Evolutionary conservation across 2,888 invertebrate genomes (phyloP).

Genomic region (Diplolepis rosae): DNA sequence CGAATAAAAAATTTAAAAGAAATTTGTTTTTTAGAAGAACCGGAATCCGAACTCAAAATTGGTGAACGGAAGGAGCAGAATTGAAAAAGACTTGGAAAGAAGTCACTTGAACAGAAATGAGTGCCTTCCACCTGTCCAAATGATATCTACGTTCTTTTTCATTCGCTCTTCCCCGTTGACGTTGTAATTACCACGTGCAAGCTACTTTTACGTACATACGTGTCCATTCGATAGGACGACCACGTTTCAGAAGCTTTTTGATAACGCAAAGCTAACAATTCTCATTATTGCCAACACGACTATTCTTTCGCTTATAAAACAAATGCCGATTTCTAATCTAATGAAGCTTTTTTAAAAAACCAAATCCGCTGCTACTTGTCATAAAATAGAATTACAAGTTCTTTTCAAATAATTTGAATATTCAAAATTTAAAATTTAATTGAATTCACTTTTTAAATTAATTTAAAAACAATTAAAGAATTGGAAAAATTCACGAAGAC

Average conservation of each 20-base stretch:
- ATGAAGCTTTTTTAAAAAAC: neutral
- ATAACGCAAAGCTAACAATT: conserved; percentile 60
- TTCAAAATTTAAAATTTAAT: no score
- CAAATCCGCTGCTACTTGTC: no score
- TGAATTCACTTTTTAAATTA: no score
- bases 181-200: conserved; percentile 63
- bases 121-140: conserved; percentile 62
- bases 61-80: neutral
- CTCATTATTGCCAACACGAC: conserved; percentile 31
- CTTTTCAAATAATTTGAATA: no score
- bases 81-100: conserved; percentile 1
- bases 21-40: neutral
- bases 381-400: no score
- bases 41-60: neutral
- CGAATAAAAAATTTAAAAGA: no score
- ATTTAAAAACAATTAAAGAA: neutral
- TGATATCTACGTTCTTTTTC: conserved; percentile 63
- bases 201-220: conserved; percentile 53
- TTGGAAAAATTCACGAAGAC: no score
- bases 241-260: conserved; percentile 60
- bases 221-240: conserved; percentile 60
- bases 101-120: conserved; percentile 6
- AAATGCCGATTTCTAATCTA: neutral
- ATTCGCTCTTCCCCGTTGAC: conserved; percentile 56
- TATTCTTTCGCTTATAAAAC: neutral